A percentile compares a stretch with the other conserved stretches of the same genome.
Evolutionary conservation across 1,140 invertebrate genomes (phyloP).

Genomic region (Acromyrmex echinatior): DNA sequence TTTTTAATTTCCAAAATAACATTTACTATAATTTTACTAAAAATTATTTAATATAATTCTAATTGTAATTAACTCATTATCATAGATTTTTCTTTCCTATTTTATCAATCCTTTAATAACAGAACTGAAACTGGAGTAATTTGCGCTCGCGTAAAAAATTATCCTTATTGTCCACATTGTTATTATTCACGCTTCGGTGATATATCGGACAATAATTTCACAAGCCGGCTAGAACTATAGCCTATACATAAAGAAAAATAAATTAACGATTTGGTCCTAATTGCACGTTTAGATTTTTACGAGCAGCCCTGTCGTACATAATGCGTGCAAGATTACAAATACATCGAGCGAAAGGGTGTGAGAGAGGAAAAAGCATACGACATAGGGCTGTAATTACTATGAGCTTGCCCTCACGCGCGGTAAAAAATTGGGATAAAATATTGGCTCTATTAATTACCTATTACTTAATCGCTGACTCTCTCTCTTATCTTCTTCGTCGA

Average conservation of each 20-base stretch:
- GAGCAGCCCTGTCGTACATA: slow-evolving; percentile 69
- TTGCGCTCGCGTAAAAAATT: background rate
- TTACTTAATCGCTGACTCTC: slow-evolving; percentile 71
- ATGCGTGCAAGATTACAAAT: slow-evolving; percentile 67
- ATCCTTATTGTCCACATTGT: background rate
- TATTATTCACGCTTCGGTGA: background rate
- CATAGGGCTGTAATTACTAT: slow-evolving; percentile 68
- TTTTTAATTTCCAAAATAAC: background rate
- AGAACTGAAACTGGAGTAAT: background rate
- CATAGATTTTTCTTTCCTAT: background rate
- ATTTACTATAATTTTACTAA: background rate
- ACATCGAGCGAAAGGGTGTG: background rate
- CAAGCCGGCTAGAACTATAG: slow-evolving; percentile 46
- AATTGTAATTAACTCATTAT: background rate
- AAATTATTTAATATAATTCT: slow-evolving; percentile 14
- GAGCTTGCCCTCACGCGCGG: slow-evolving; percentile 52
- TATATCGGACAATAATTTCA: slow-evolving; percentile 43
- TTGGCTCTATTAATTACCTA: slow-evolving; percentile 76
- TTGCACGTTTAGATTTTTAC: slow-evolving; percentile 77
- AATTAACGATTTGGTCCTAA: slow-evolving; percentile 77
- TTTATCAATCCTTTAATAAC: background rate
- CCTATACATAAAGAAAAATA: slow-evolving; percentile 73
- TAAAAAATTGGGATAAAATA: slow-evolving; percentile 74
- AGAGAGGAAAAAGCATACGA: background rate
- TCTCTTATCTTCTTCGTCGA: background rate